A percentile compares a stretch with the other conserved stretches of the same genome.
Evolutionary conservation across 2,797 vertebrate species (phyloP).

Genomic region (Scomberomorus guttatus): DNA sequence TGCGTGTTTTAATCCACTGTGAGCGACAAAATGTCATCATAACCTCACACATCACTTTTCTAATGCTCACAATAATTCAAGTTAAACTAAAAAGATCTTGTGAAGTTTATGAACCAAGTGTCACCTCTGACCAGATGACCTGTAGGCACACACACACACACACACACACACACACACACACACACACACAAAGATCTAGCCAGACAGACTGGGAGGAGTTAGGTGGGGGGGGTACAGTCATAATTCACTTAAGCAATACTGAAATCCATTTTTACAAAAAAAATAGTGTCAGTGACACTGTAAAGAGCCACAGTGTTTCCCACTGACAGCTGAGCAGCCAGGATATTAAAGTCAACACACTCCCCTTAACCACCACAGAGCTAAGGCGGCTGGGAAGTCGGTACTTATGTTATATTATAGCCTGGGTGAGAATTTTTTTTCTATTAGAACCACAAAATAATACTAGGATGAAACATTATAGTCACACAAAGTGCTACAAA

Average conservation of each 20-base stretch:
- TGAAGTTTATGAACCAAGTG: constrained; percentile 29
- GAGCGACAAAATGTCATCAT: constrained; percentile 8
- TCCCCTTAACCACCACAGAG: constrained; percentile 36
- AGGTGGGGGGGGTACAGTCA: not conserved
- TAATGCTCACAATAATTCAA: constrained; percentile 31
- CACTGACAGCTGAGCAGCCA: constrained; percentile 33
- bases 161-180: constrained; percentile 5
- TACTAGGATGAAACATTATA: not conserved
- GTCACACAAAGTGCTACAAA: constrained; percentile 1
- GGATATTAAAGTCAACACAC: constrained; percentile 50
- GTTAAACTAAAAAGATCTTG: constrained; percentile 13
- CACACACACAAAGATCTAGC: not conserved
- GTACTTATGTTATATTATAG: constrained; percentile 18
- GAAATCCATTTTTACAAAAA: constrained; percentile 35
- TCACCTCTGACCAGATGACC: constrained; percentile 41
- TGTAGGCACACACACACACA: not conserved
- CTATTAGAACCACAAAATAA: constrained; percentile 1
- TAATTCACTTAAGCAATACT: constrained; percentile 45
- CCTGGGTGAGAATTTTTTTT: not conserved
- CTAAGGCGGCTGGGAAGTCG: constrained; percentile 24
- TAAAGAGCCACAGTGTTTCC: constrained; percentile 37
- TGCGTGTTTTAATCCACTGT: constrained; percentile 16
- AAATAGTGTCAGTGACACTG: constrained; percentile 36
- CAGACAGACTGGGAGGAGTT: constrained; percentile 39
- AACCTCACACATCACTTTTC: constrained; percentile 2